Evolutionary conservation across 2,113 vertebrate genomes (phyloP).

Genomic region (Lanius collurio): DNA sequence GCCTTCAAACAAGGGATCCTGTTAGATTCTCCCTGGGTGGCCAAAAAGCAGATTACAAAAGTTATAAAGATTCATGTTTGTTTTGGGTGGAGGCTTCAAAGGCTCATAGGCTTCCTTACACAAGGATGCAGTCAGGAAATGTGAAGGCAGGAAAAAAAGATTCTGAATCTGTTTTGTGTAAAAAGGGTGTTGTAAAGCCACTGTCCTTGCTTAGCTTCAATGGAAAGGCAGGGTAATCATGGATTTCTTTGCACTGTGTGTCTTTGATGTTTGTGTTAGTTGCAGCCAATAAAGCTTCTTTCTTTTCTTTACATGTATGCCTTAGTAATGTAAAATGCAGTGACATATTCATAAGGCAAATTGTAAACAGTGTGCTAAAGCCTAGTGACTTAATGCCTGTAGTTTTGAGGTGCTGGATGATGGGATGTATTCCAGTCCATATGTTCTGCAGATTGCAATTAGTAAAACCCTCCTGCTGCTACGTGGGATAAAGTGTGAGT

Average conservation of each 20-base stretch:
- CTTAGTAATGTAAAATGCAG: background rate
- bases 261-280: constrained; percentile 29
- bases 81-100: constrained; percentile 77
- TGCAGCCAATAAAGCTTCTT: background rate
- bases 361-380: background rate
- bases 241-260: background rate
- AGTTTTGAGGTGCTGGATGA: background rate
- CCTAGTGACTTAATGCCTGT: background rate
- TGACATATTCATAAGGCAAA: background rate
- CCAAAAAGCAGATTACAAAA: constrained; percentile 49
- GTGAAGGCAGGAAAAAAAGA: background rate
- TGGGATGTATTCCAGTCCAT: constrained; percentile 40
- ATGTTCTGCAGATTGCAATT: constrained; percentile 65
- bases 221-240: background rate
- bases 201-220: constrained; percentile 26
- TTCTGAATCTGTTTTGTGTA: constrained; percentile 65
- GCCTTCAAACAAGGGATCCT: constrained; percentile 62
- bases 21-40: constrained; percentile 76
- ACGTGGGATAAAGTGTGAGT: constrained; percentile 26
- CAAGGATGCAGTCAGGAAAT: constrained; percentile 70
- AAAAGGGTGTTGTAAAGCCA: constrained; percentile 43
- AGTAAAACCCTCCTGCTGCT: constrained; percentile 58
- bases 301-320: background rate
- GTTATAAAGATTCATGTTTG: constrained; percentile 72
- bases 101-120: constrained; percentile 54